Conservation (phyloP, 2,113 vertebrate genomes). For the Anarrhichthys ocellatus region DNA sequence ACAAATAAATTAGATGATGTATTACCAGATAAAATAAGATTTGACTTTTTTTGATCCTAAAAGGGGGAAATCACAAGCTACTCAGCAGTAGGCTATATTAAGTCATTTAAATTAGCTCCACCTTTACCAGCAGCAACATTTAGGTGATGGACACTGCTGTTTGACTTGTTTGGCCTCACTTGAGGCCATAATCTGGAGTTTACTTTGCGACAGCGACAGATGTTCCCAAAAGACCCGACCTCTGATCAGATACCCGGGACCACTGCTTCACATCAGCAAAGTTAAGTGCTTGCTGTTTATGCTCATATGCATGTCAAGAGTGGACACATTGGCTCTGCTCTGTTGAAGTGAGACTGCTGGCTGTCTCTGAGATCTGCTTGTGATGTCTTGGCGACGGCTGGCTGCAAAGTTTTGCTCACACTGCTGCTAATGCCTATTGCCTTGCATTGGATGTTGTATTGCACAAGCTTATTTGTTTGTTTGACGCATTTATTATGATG, state of each 20-base stretch:
- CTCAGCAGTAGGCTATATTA: no score
- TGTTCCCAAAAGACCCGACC: not conserved
- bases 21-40: not conserved
- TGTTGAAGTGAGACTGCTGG: not conserved
- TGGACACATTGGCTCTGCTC: not conserved
- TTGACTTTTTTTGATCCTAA: not conserved
- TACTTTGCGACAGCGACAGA: not conserved
- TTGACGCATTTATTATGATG: constrained; percentile 5
- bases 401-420: not conserved
- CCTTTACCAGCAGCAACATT: no score
- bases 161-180: not conserved
- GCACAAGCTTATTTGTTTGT: not conserved
- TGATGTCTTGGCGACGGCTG: not conserved
- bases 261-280: not conserved
- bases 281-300: not conserved
- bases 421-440: not conserved
- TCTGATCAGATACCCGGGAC: not conserved
- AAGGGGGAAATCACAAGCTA: not conserved
- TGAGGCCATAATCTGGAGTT: not conserved
- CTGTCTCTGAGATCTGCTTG: not conserved
- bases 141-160: not conserved
- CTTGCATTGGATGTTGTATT: not conserved
- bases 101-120: not conserved
- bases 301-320: not conserved
- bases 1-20: not conserved